phyloP scores from a whole-genome alignment of 2,797 vertebrate species.

The Hephaestus fuliginosus region DNA sequence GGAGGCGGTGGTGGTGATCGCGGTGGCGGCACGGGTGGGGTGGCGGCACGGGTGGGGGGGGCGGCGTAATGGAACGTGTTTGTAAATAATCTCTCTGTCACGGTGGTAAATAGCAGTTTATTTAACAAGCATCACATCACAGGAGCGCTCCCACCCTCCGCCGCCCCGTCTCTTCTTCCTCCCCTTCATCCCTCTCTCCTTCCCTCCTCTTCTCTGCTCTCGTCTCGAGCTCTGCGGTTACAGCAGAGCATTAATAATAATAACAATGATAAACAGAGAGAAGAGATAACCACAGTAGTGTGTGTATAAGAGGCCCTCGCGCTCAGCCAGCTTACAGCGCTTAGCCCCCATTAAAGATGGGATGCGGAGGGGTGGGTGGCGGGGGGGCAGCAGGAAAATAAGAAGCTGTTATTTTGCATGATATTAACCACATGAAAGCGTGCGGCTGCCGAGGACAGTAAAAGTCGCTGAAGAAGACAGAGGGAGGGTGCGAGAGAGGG shows the following conservation, averaged over 20 bases:
- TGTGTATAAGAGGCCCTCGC: conserved; percentile 80
- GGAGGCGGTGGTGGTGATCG: background rate
- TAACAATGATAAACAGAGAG: conserved; percentile 88
- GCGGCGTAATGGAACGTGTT: conserved; percentile 74
- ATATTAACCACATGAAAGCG: conserved; percentile 90
- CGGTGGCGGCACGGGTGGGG: too few species aligned
- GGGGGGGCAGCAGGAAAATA: conserved; percentile 70
- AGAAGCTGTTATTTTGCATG: conserved; percentile 88
- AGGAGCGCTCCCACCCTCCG: conserved; percentile 72
- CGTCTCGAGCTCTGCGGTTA: conserved; percentile 66
- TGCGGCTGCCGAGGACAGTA: conserved; percentile 80
- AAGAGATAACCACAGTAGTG: conserved; percentile 82
- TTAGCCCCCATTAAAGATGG: conserved; percentile 85
- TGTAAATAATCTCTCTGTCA: conserved; percentile 87
- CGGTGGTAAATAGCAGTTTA: conserved; percentile 86
- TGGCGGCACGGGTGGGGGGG: conserved; percentile 16
- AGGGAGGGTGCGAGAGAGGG: conserved; percentile 62
- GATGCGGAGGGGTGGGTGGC: conserved; percentile 57
- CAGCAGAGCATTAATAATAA: conserved; percentile 84
- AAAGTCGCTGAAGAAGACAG: conserved; percentile 80
- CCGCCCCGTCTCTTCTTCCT: conserved; percentile 52
- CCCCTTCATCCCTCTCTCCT: conserved; percentile 57
- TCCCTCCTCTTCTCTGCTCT: conserved; percentile 56
- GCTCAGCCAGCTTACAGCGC: conserved; percentile 86
- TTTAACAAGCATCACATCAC: conserved; percentile 86